A percentile compares a stretch with the other conserved stretches of the same genome.
phyloP scores from a whole-genome alignment of 2,113 vertebrate genomes.

The Thymallus thymallus region DNA sequence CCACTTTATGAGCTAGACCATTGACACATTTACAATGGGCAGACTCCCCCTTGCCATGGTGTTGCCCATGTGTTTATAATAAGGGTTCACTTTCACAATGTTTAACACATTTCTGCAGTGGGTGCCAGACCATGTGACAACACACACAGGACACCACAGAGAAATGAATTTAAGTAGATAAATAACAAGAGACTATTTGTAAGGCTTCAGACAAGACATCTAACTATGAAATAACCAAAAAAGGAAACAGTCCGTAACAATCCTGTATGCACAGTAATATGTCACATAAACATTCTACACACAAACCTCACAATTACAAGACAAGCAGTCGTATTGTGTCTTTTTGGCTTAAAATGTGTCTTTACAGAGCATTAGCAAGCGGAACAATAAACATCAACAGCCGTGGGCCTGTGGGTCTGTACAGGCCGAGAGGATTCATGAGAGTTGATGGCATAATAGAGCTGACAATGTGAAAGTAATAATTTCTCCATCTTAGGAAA shows the following conservation, averaged over 20 bases:
- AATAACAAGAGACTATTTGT: background rate
- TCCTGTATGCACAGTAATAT: background rate
- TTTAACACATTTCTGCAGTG: slow-evolving; percentile 13
- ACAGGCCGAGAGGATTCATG: background rate
- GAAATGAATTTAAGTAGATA: background rate
- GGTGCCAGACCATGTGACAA: slow-evolving; percentile 16
- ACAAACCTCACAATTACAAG: too few species aligned
- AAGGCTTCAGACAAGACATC: background rate
- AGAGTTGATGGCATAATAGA: slow-evolving; percentile 25
- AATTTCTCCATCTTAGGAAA: slow-evolving; percentile 39
- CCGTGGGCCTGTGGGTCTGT: background rate
- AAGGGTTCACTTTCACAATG: slow-evolving; percentile 14
- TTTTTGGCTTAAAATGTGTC: background rate
- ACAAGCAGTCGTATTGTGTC: background rate
- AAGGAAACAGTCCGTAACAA: background rate
- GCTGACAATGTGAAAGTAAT: slow-evolving; percentile 32
- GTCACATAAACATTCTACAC: too few species aligned
- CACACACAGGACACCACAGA: background rate
- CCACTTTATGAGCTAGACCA: slow-evolving; percentile 22
- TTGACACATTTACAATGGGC: slow-evolving; percentile 20
- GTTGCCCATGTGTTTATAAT: slow-evolving; percentile 38
- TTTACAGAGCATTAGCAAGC: background rate
- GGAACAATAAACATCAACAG: background rate
- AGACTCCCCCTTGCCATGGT: slow-evolving; percentile 19
- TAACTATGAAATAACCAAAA: background rate